A percentile compares a stretch with the other conserved stretches of the same genome.
Evolutionary conservation across 2,888 invertebrate species (phyloP).

Genomic region (Hypomecis punctinalis): DNA sequence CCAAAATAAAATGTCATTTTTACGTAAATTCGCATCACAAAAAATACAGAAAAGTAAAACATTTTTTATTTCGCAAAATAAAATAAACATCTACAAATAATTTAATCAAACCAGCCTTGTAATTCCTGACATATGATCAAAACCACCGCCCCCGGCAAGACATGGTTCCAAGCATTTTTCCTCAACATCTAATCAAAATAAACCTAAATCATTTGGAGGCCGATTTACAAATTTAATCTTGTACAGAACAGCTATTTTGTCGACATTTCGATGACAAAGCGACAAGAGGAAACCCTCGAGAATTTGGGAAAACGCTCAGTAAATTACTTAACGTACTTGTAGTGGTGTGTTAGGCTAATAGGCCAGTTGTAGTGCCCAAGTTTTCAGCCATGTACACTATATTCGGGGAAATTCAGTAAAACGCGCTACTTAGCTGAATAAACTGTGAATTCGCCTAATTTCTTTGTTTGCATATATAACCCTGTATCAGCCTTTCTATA

Average conservation of each 20-base stretch:
- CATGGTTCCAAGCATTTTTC: slow-evolving; percentile 4
- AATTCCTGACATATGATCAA: slow-evolving; percentile 1
- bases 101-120: slow-evolving; percentile 1
- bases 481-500: too few species aligned
- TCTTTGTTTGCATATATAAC: too few species aligned
- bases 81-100: neutral
- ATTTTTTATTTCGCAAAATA: neutral
- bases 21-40: too few species aligned
- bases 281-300: neutral
- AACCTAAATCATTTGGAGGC: slow-evolving; percentile 5
- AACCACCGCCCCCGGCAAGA: neutral
- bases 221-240: slow-evolving; percentile 28
- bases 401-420: too few species aligned
- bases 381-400: too few species aligned
- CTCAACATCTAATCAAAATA: slow-evolving; percentile 22
- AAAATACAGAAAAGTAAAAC: neutral
- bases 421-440: too few species aligned
- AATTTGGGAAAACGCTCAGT: neutral
- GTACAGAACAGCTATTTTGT: slow-evolving; percentile 19
- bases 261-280: neutral
- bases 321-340: neutral
- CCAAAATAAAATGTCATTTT: too few species aligned
- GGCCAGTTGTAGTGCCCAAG: too few species aligned
- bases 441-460: too few species aligned
- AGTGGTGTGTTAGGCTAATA: too few species aligned